Conservation (phyloP, 1,140 invertebrate species). For the Drosophila grimshawi region DNA sequence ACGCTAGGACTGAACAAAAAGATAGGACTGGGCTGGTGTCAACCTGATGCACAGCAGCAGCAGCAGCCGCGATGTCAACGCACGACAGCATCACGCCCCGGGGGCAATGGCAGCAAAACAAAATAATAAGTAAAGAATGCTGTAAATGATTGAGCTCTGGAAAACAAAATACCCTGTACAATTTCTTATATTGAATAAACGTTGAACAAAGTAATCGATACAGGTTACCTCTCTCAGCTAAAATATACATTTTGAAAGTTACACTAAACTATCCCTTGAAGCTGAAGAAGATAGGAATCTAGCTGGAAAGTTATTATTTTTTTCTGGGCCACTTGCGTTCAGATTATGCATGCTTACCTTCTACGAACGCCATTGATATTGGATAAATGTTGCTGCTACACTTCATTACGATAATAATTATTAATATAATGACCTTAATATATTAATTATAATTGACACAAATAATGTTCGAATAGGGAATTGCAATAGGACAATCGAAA, state of each 20-base stretch:
- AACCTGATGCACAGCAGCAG: not conserved
- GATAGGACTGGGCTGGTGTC: conserved; percentile 5
- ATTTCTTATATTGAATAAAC: not conserved
- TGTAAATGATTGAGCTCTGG: not conserved
- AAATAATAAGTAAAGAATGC: conserved; percentile 36
- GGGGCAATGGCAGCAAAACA: conserved; percentile 42
- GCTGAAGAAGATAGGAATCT: too few species aligned
- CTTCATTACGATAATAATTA: conserved; percentile 16
- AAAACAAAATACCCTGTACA: conserved; percentile 1
- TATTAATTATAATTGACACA: conserved; percentile 17
- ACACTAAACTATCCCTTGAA: too few species aligned
- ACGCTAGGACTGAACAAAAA: conserved; percentile 17
- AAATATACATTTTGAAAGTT: too few species aligned
- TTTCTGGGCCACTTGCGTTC: too few species aligned
- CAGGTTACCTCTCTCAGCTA: too few species aligned
- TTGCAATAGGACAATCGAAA: not conserved
- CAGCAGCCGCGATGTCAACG: conserved; percentile 61
- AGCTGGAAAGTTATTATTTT: too few species aligned
- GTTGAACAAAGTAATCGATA: not conserved
- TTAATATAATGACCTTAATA: too few species aligned
- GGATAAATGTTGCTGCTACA: conserved; percentile 14
- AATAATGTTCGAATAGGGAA: not conserved
- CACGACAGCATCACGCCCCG: conserved; percentile 69
- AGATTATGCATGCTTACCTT: too few species aligned
- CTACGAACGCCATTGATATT: not conserved